Evolutionary conservation across 2,797 vertebrate genomes (phyloP), one percentile per base, ranked within the genome.

Genomic region (Karalla daura): DNA sequence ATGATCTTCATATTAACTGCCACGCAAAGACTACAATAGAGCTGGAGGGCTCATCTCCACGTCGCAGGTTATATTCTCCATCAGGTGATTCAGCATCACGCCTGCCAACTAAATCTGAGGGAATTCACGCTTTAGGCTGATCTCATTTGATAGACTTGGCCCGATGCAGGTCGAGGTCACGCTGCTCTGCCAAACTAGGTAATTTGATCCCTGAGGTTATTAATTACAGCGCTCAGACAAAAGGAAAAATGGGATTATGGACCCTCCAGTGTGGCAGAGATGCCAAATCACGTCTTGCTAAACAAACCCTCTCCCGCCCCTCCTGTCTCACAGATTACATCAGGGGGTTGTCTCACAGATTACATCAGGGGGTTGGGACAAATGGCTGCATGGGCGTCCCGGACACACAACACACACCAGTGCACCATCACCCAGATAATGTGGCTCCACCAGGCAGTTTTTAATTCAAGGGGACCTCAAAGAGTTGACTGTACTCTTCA

Each of bases 181-280:
- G 79, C 56, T n/a, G 9, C 20, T 2, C 66, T 69, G 77, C 82
- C 76, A 78, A 78, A 74, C 80, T 69, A 74, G 63, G 49, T 75
- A 81, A 74, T 69, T 77, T 46, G 12, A 5, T 67, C 67, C 78
- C 70, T 10, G 5, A 70, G 49, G 76, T 84, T 74, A 73, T 88
- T 83, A 79, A 88, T 83, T 79, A 73, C 40, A 18, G 61, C 14
- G 11, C 43, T 47, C 63, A 63, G 20, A 74, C 63, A 84, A 72
- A 56, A 77, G 39, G 59, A 28, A 54, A 63, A 65, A 50, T 1
- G 36, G 63, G 74, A 82, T 78, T 85, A 76, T 36, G 47, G 44
- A 25, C 18, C 8, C 46, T 33, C 5, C 49, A 59, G 46, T 28
- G 24, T 20, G 25, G 30, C 64, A 46, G 46, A 63, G 74, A 55